Conservation (phyloP, 2,113 vertebrate species). For the Leptobrachium ailaonicum region DNA sequence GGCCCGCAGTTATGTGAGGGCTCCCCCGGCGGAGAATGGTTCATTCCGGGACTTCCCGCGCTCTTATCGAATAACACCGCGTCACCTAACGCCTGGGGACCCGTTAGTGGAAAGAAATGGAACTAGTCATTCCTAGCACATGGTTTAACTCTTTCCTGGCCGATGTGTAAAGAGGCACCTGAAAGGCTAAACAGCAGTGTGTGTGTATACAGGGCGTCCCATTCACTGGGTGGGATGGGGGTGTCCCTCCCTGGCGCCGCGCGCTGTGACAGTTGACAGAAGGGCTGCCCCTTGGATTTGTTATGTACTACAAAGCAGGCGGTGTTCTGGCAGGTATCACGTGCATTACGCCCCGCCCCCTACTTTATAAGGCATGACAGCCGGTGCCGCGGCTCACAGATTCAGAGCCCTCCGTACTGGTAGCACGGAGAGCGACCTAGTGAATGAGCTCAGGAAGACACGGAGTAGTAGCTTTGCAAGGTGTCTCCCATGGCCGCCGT, state of each 20-base stretch:
- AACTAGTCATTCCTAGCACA: too few relatives aligned
- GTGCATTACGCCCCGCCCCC: conserved; percentile 10
- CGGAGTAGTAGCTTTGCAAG: conserved; percentile 53
- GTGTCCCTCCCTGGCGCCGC: too few relatives aligned
- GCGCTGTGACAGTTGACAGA: conserved; percentile 2
- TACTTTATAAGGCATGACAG: conserved; percentile 23
- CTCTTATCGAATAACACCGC: background rate
- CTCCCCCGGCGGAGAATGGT: background rate
- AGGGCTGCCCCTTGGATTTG: conserved; percentile 37
- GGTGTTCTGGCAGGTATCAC: background rate
- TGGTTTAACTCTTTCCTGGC: too few relatives aligned
- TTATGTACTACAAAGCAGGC: background rate
- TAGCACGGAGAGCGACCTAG: too few relatives aligned
- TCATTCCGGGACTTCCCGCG: background rate
- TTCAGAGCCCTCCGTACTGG: background rate
- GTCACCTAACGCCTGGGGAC: too few relatives aligned
- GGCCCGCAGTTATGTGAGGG: background rate
- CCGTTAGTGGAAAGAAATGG: too few relatives aligned
- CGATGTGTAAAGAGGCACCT: too few relatives aligned
- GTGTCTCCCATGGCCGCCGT: conserved; percentile 69
- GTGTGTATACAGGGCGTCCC: too few relatives aligned
- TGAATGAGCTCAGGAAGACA: conserved; percentile 62
- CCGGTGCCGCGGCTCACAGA: background rate
- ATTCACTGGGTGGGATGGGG: too few relatives aligned
- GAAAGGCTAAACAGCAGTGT: too few relatives aligned